Conservation (phyloP, 2,797 vertebrate genomes). For the Spondyliosoma cantharus region DNA sequence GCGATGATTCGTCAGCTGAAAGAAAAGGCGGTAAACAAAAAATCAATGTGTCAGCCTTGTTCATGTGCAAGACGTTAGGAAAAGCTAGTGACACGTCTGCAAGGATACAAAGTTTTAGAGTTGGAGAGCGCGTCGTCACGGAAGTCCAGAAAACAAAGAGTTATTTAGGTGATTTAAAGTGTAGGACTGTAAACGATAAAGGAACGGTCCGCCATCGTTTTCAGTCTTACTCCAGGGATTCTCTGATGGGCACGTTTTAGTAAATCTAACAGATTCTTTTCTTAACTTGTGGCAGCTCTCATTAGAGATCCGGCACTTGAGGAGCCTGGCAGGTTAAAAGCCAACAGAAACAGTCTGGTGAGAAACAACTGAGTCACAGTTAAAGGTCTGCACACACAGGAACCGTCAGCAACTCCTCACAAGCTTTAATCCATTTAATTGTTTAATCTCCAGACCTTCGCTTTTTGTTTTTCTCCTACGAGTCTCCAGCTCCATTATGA, state of each 20-base stretch:
- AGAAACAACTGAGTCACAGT: not conserved
- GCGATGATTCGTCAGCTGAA: not conserved
- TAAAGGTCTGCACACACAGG: not conserved
- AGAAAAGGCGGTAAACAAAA: not conserved
- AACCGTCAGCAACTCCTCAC: not conserved
- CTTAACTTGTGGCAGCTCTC: not conserved
- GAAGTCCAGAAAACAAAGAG: not conserved
- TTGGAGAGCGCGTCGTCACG: not conserved
- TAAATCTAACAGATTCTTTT: too few species aligned
- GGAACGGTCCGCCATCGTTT: too few species aligned
- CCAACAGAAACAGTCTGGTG: not conserved
- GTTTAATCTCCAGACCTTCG: not conserved
- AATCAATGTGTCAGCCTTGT: not conserved
- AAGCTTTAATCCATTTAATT: not conserved
- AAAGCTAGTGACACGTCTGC: not conserved
- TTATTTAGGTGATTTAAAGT: not conserved
- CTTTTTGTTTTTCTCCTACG: constrained; percentile 28
- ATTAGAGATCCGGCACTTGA: not conserved
- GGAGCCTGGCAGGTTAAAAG: not conserved
- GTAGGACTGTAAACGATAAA: too few species aligned
- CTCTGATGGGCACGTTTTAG: too few species aligned
- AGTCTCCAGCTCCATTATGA: constrained; percentile 9
- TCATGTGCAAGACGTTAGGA: not conserved
- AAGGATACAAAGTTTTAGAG: not conserved
- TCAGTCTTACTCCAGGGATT: too few species aligned